A percentile compares a stretch with the other conserved stretches of the same genome.
phyloP scores from a whole-genome alignment of 2,113 vertebrate species.

The Emydura subglobosa region DNA sequence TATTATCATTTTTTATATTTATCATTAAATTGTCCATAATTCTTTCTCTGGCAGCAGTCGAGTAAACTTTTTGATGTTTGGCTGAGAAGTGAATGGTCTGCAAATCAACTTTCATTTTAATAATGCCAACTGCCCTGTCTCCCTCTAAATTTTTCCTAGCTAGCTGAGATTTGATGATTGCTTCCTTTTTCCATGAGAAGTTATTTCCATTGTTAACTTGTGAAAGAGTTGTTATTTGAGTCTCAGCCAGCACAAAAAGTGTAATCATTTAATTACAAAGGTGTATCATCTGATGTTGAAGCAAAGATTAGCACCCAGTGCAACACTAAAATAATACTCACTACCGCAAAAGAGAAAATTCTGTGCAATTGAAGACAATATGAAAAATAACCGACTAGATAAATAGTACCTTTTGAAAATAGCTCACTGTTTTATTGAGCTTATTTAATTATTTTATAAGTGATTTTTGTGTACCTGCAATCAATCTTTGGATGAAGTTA shows the following conservation, averaged over 20 bases:
- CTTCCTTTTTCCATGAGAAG: background rate
- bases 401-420: background rate
- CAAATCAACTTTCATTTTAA: background rate
- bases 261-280: background rate
- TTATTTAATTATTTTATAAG: background rate
- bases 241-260: background rate
- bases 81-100: background rate
- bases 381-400: rapidly evolving
- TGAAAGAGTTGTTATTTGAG: background rate
- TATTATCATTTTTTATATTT: background rate
- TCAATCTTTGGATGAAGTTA: background rate
- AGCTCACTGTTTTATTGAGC: background rate
- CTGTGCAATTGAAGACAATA: background rate
- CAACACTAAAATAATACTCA: background rate
- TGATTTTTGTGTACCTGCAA: background rate
- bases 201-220: background rate
- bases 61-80: background rate
- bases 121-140: background rate
- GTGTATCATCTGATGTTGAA: background rate
- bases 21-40: background rate
- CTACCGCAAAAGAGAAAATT: background rate
- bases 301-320: background rate
- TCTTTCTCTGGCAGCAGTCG: background rate
- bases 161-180: background rate
- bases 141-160: background rate